A percentile compares a stretch with the other conserved stretches of the same genome.
Conservation (phyloP, 2,888 invertebrate species). For the Frankliniella intonsa region DNA sequence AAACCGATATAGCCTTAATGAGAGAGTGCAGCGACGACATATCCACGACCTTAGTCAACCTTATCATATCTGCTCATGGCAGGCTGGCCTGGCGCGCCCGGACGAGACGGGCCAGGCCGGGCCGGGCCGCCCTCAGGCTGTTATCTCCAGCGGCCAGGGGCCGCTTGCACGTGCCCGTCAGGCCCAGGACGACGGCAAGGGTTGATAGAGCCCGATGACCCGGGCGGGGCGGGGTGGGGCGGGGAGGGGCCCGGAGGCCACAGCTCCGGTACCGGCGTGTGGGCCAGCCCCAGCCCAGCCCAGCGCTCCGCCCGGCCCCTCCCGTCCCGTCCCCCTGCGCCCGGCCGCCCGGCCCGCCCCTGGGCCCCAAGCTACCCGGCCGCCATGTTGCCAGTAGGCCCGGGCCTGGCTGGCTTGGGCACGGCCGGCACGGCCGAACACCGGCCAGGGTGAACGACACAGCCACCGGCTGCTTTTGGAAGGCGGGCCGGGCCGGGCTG, state of each 20-base stretch:
- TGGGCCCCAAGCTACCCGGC: neutral
- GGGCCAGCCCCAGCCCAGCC: neutral
- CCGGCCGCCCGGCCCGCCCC: neutral
- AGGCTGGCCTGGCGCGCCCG: neutral
- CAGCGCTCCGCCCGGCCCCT: neutral
- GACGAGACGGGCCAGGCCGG: neutral
- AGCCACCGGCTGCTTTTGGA: neutral
- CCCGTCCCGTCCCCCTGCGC: neutral
- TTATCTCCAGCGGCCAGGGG: constrained; percentile 6
- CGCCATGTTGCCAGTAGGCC: neutral
- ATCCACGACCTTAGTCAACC: constrained; percentile 1
- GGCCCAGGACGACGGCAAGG: no score
- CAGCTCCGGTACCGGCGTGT: neutral
- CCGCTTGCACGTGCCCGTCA: neutral
- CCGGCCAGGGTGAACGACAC: constrained; percentile 16
- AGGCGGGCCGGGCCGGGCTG: neutral
- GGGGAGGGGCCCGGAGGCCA: neutral
- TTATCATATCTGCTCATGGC: neutral
- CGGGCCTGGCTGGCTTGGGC: neutral
- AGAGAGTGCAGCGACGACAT: neutral
- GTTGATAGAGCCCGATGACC: neutral
- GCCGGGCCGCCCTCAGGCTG: neutral
- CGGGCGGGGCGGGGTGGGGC: neutral
- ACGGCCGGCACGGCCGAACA: neutral
- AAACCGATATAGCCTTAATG: no score